Conservation (phyloP, 2,888 invertebrate genomes). For the Andrena marginata region DNA sequence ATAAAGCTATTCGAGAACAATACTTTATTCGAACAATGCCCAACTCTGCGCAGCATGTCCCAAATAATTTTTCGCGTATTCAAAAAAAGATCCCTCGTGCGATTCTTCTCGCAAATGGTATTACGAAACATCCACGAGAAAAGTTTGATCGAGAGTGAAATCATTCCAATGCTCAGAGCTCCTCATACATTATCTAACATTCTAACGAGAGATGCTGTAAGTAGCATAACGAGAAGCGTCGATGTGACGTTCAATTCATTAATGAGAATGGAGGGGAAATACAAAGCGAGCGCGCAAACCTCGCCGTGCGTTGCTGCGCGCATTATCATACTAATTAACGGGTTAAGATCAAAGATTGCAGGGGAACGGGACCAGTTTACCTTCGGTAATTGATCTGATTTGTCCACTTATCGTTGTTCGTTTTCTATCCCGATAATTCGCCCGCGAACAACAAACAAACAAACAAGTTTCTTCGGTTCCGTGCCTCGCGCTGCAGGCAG, state of each 20-base stretch:
- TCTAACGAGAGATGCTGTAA: neutral
- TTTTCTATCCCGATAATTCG: slow-evolving; percentile 18
- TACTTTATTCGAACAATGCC: too few species aligned
- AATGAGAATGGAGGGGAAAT: neutral
- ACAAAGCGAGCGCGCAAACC: neutral
- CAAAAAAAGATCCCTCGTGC: too few species aligned
- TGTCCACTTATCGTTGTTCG: slow-evolving; percentile 3
- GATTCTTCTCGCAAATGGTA: too few species aligned
- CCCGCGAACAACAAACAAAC: neutral
- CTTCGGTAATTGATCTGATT: slow-evolving; percentile 16
- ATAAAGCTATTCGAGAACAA: too few species aligned
- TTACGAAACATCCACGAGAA: too few species aligned
- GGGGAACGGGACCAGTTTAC: slow-evolving; percentile 9
- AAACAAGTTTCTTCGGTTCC: slow-evolving; percentile 14
- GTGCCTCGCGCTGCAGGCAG: slow-evolving; percentile 12
- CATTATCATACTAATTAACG: neutral
- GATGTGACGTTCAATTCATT: neutral
- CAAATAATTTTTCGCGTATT: too few species aligned
- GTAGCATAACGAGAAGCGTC: neutral
- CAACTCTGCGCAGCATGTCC: too few species aligned
- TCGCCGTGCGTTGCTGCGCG: too few species aligned
- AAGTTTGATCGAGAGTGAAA: too few species aligned
- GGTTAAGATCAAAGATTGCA: neutral
- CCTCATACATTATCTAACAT: too few species aligned
- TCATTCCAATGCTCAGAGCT: too few species aligned